Evolutionary conservation across 2,113 vertebrate genomes (phyloP).

Genomic region (Cebus imitator): DNA sequence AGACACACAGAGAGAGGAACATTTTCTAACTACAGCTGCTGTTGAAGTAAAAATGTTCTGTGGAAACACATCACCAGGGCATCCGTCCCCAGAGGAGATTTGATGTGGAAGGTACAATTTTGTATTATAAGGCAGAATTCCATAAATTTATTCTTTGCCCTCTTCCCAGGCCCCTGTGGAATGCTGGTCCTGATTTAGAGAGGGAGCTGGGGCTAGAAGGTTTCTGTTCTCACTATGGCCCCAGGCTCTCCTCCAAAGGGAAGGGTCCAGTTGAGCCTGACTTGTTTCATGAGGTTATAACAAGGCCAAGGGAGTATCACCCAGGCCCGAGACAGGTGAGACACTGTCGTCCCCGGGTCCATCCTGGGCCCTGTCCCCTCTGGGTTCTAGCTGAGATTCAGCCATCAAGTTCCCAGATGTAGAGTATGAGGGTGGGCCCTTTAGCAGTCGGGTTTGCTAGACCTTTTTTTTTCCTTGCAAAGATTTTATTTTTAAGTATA

Average conservation of each 20-base stretch:
- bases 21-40: neutral
- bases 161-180: neutral
- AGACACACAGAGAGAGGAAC: neutral
- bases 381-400: neutral
- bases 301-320: conserved; percentile 30
- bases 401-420: neutral
- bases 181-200: conserved; percentile 40
- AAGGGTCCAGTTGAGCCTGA: neutral
- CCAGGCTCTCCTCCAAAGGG: conserved; percentile 20
- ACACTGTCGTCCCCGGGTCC: neutral
- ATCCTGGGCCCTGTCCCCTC: neutral
- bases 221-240: conserved; percentile 51
- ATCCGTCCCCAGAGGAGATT: neutral
- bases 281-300: conserved; percentile 61
- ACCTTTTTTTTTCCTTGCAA: neutral
- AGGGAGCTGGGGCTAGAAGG: neutral
- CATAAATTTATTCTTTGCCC: neutral
- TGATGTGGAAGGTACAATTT: neutral
- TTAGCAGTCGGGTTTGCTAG: neutral
- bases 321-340: neutral
- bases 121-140: neutral
- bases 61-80: neutral
- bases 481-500: neutral
- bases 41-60: neutral
- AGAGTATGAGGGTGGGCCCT: neutral